phyloP scores from a whole-genome alignment of 2,797 vertebrate genomes.

The Peromyscus aztecus region DNA sequence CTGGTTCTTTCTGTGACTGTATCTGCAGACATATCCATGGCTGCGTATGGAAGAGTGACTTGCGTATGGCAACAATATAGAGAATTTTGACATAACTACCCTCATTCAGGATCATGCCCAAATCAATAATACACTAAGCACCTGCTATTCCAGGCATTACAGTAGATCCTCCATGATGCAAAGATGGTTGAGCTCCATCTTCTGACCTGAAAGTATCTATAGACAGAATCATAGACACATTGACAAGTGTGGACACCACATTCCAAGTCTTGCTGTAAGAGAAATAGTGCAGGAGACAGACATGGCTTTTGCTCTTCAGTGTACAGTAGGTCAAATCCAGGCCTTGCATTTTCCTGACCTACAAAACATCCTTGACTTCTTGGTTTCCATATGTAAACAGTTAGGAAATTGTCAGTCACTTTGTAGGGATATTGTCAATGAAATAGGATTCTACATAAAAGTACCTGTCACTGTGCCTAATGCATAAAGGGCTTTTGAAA shows the following conservation, averaged over 20 bases:
- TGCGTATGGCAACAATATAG: constrained; percentile 24
- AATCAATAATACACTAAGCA: not conserved
- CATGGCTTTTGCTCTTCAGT: not conserved
- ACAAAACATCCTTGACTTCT: not conserved
- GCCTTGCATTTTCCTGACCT: not conserved
- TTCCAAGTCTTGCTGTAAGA: constrained; percentile 10
- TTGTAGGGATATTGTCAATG: not conserved
- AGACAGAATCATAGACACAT: not conserved
- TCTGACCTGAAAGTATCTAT: not conserved
- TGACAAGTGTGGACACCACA: not conserved
- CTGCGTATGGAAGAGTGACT: not conserved
- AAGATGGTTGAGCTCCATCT: constrained; percentile 11
- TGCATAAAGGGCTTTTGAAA: not conserved
- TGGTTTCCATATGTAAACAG: not conserved
- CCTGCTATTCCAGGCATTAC: not conserved
- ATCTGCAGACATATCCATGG: not conserved
- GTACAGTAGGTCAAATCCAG: not conserved
- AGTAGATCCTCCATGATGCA: not conserved
- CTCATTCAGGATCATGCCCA: not conserved
- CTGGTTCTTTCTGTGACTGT: constrained; percentile 33
- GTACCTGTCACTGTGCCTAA: not conserved
- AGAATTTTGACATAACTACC: not conserved
- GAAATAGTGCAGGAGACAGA: constrained; percentile 15
- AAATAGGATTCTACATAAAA: not conserved
- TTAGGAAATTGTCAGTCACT: not conserved